These are phyloP conservation scores for Zaprionus capensis DNA, from an alignment of 1,140 invertebrate genomes.

Conservation along the genomic window DNA sequence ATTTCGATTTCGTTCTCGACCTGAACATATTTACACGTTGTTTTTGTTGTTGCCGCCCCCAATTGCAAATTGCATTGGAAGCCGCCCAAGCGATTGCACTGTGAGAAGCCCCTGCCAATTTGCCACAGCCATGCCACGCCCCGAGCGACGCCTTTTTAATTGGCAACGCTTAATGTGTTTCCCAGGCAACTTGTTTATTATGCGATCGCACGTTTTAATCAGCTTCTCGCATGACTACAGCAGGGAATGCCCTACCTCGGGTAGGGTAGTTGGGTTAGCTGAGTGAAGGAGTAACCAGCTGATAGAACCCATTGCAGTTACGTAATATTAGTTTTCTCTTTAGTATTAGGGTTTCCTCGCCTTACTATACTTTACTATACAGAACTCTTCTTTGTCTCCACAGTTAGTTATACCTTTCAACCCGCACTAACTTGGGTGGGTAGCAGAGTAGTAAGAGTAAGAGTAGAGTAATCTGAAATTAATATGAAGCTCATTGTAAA, in stretches of 20 bases:
- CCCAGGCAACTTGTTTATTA: slow-evolving; percentile 47
- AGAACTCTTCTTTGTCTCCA: too few relatives aligned
- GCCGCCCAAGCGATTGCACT: slow-evolving; percentile 38
- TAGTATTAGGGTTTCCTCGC: neutral
- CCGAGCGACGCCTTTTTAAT: slow-evolving; percentile 47
- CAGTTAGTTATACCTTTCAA: too few relatives aligned
- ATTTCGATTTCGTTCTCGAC: slow-evolving; percentile 12
- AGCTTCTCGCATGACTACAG: slow-evolving; percentile 17
- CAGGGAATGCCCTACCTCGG: neutral
- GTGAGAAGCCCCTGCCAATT: slow-evolving; percentile 41
- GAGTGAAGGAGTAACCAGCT: too few relatives aligned
- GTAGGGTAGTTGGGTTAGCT: neutral
- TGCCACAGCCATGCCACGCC: slow-evolving; percentile 50
- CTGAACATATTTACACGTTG: neutral
- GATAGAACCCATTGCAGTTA: neutral
- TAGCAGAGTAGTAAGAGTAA: too few relatives aligned
- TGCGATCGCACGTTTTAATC: slow-evolving; percentile 44
- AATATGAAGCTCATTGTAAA: too few relatives aligned
- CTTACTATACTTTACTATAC: neutral
- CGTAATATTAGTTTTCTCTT: neutral
- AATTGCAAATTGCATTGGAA: slow-evolving; percentile 17
- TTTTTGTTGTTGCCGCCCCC: slow-evolving; percentile 33
- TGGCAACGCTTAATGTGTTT: slow-evolving; percentile 48
- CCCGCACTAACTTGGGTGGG: too few relatives aligned
- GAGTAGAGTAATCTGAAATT: too few relatives aligned